phyloP scores from a whole-genome alignment of 2,888 invertebrate genomes.

The Anagyrus pseudococci region DNA sequence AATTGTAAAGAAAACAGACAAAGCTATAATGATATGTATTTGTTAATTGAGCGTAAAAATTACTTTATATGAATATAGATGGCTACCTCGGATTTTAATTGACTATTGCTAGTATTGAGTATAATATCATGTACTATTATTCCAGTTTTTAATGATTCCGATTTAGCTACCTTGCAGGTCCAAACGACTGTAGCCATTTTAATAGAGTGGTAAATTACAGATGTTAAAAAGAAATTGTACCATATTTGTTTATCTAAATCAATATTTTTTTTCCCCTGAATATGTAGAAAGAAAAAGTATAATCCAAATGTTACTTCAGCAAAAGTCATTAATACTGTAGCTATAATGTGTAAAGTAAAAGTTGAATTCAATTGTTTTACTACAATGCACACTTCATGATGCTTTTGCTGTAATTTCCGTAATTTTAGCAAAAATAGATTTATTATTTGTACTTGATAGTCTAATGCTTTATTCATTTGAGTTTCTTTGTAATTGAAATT shows the following conservation, averaged over 20 bases:
- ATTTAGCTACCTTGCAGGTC: constrained; percentile 48
- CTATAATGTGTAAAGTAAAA: constrained; percentile 45
- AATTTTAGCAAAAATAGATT: constrained; percentile 47
- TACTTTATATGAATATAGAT: background rate
- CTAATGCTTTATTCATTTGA: background rate
- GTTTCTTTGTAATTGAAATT: constrained; percentile 1
- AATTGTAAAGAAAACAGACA: constrained; percentile 50
- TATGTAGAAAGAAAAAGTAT: constrained; percentile 48
- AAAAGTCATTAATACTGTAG: constrained; percentile 48
- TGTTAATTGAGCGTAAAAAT: background rate
- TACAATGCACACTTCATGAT: constrained; percentile 46
- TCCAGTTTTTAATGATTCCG: constrained; percentile 45
- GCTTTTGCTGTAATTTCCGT: constrained; percentile 45
- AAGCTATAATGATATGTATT: constrained; percentile 41
- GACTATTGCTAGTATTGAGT: constrained; percentile 42
- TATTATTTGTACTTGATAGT: constrained; percentile 18
- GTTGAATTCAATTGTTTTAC: constrained; percentile 45
- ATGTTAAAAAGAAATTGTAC: constrained; percentile 47
- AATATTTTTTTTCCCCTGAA: constrained; percentile 36
- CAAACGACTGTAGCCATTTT: constrained; percentile 47
- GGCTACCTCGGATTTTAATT: constrained; percentile 47
- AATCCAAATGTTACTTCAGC: constrained; percentile 50
- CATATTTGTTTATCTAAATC: constrained; percentile 48
- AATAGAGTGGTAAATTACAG: constrained; percentile 46
- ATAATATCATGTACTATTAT: constrained; percentile 47